Conservation (phyloP, 1,140 invertebrate genomes). For the Pachypsylla venusta region DNA sequence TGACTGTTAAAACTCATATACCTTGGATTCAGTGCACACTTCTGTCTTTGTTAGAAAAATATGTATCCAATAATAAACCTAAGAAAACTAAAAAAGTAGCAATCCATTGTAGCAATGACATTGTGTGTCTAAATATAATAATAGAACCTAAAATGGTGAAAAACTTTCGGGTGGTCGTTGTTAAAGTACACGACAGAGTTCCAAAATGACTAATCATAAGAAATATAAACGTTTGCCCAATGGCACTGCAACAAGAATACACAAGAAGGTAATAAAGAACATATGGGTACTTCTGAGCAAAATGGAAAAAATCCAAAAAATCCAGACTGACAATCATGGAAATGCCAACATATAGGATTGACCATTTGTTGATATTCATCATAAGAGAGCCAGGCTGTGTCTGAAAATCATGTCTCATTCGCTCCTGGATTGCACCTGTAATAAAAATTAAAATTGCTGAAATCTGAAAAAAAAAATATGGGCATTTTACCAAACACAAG, state of each 20-base stretch:
- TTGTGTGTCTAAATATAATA: slow-evolving; percentile 10
- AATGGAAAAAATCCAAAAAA: background rate
- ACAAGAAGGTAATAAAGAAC: background rate
- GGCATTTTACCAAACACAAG: too few relatives aligned
- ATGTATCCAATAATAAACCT: slow-evolving; percentile 12
- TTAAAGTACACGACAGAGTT: background rate
- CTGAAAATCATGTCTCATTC: background rate
- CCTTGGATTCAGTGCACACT: too few relatives aligned
- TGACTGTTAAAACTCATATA: too few relatives aligned
- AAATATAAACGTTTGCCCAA: slow-evolving; percentile 14
- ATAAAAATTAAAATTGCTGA: too few relatives aligned
- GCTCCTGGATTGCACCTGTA: background rate
- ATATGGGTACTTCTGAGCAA: background rate
- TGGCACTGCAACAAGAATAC: background rate
- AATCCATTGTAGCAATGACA: slow-evolving; percentile 9
- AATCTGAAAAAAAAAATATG: too few relatives aligned
- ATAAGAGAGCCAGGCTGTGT: background rate
- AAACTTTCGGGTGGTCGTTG: slow-evolving; percentile 12
- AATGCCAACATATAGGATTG: background rate
- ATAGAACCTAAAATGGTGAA: slow-evolving; percentile 14
- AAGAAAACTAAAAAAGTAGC: slow-evolving; percentile 6
- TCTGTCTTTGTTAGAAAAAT: background rate
- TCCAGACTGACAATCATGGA: background rate
- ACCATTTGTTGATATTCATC: slow-evolving; percentile 1
- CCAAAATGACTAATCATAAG: slow-evolving; percentile 13